Percentiles rank a stretch among this genome's conserved stretches.
These are phyloP conservation scores for Perodicticus potto DNA, from an alignment of 2,797 vertebrate species.

Conservation along the genomic window DNA sequence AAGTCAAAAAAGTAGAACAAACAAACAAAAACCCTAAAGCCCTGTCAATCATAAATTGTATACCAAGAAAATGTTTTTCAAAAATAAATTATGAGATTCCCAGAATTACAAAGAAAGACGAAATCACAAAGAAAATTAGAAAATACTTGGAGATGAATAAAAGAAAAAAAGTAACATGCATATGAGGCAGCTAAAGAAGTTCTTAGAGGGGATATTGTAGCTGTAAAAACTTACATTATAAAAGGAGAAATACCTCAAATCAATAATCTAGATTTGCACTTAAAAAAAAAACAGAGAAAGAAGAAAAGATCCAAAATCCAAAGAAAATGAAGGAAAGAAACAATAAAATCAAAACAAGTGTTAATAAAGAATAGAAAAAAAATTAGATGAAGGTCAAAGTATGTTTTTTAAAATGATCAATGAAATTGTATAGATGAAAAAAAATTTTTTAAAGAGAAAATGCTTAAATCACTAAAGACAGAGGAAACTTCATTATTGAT, in stretches of 20 bases:
- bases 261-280: not conserved
- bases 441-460: not conserved
- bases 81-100: not conserved
- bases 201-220: not conserved
- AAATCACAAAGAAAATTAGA: not conserved
- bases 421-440: not conserved
- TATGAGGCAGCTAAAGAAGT: not conserved
- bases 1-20: too few species aligned
- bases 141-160: not conserved
- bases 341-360: not conserved
- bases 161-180: not conserved
- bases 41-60: not conserved
- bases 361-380: not conserved
- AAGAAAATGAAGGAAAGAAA: not conserved
- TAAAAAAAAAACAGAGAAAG: not conserved
- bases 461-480: not conserved
- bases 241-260: not conserved
- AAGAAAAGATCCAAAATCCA: not conserved
- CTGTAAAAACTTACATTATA: not conserved
- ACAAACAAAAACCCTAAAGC: not conserved
- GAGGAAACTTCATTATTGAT: not conserved
- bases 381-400: not conserved
- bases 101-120: not conserved
- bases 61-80: not conserved
- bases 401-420: not conserved